Conservation (phyloP, 2,888 invertebrate genomes). For the Sphecodes monilicornis region DNA sequence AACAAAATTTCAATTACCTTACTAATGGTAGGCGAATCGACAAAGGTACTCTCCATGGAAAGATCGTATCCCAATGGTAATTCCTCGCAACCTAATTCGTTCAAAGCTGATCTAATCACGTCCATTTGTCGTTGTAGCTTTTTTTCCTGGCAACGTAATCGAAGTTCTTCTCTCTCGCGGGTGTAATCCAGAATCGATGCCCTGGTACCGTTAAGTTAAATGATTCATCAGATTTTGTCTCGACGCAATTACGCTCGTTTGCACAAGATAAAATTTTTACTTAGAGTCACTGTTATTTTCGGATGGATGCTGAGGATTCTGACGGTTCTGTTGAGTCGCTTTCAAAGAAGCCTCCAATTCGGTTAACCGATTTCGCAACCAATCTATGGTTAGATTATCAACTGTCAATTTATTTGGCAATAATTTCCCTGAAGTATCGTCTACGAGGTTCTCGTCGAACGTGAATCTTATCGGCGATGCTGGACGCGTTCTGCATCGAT, state of each 20-base stretch:
- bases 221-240: constrained; percentile 19
- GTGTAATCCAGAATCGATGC: constrained; percentile 79
- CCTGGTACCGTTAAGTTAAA: constrained; percentile 60
- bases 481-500: constrained; percentile 89
- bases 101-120: constrained; percentile 93
- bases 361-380: constrained; percentile 91
- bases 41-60: constrained; percentile 82
- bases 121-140: constrained; percentile 93
- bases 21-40: constrained; percentile 77
- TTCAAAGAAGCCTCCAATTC: constrained; percentile 93
- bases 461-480: constrained; percentile 91
- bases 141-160: constrained; percentile 93
- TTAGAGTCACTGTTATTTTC: constrained; percentile 80
- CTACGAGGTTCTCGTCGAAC: constrained; percentile 95
- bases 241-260: not conserved
- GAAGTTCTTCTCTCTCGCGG: constrained; percentile 88
- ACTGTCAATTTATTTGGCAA: constrained; percentile 95
- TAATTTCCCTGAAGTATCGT: constrained; percentile 94
- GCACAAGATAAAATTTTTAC: constrained; percentile 59
- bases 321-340: constrained; percentile 89
- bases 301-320: constrained; percentile 68
- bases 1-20: constrained; percentile 74
- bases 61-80: constrained; percentile 94
- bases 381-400: constrained; percentile 96
- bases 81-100: constrained; percentile 95